Conservation (phyloP, 1,140 invertebrate genomes). For the Tribolium madens region DNA sequence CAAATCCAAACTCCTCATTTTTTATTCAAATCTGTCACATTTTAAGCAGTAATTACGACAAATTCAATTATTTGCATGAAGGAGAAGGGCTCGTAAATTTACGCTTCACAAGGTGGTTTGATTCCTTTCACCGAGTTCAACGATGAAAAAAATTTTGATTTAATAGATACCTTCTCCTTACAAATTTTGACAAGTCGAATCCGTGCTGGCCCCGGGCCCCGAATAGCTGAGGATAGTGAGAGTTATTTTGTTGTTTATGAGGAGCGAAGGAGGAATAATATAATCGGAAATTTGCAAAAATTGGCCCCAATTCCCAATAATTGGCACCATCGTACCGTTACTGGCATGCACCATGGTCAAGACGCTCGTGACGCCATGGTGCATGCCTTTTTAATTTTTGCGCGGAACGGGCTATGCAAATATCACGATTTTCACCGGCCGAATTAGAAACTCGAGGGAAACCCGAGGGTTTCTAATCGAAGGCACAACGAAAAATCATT, state of each 20-base stretch:
- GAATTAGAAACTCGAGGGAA: not conserved
- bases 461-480: not conserved
- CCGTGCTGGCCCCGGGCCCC: not conserved
- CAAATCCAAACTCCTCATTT: not conserved
- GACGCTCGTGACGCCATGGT: not conserved
- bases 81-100: conserved; percentile 1
- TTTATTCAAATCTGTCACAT: not conserved
- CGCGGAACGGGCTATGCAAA: not conserved
- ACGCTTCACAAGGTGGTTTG: not conserved
- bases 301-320: not conserved
- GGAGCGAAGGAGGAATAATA: not conserved
- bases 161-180: not conserved
- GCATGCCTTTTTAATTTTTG: not conserved
- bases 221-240: not conserved
- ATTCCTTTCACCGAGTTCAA: not conserved
- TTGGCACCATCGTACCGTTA: not conserved
- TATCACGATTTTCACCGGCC: not conserved
- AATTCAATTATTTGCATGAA: not conserved
- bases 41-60: not conserved
- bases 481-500: not conserved
- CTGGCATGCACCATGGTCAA: not conserved
- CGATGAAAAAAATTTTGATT: not conserved
- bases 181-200: conserved; percentile 1
- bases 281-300: not conserved
- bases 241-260: not conserved